These are phyloP conservation scores for Sebastes jordani DNA, from an alignment of 2,797 vertebrate species.

Conservation along the genomic window DNA sequence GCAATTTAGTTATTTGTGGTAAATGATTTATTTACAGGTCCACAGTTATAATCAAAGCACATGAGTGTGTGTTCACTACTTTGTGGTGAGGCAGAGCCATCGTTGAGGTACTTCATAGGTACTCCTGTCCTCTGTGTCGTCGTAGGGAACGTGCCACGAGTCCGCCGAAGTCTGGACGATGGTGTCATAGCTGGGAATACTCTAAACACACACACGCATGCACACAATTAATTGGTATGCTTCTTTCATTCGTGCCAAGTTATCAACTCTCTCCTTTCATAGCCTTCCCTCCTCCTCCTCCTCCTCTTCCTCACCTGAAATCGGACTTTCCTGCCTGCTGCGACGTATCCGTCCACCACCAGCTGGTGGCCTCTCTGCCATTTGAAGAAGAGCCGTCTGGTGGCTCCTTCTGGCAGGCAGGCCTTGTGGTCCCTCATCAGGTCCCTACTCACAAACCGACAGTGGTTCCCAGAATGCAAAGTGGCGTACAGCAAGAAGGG, in stretches of 20 bases:
- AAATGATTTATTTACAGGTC: conserved; percentile 52
- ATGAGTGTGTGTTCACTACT: conserved; percentile 12
- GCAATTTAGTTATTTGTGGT: not conserved
- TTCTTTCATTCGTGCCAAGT: not conserved
- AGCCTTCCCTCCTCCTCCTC: not conserved
- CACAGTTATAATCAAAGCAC: not conserved
- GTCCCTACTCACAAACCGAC: conserved; percentile 91
- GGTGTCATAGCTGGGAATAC: conserved; percentile 85
- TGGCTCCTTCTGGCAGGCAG: conserved; percentile 81
- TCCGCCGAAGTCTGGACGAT: conserved; percentile 88
- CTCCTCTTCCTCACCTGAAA: conserved; percentile 86
- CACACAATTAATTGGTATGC: not conserved
- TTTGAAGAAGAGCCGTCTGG: conserved; percentile 91
- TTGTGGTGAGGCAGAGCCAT: conserved; percentile 89
- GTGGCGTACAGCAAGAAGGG: conserved; percentile 93
- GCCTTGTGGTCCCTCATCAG: conserved; percentile 97
- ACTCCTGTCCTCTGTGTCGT: conserved; percentile 84
- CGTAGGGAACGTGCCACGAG: conserved; percentile 95
- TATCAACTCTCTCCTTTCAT: not conserved
- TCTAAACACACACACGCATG: conserved; percentile 71
- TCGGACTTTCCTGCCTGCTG: conserved; percentile 66
- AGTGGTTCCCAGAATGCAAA: conserved; percentile 91
- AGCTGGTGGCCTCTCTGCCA: conserved; percentile 97
- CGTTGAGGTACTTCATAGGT: conserved; percentile 88
- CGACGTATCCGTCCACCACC: conserved; percentile 53